Evolutionary conservation across 2,113 vertebrate genomes (phyloP), one percentile per base, ranked within the genome.

Genomic region (Typhlomys cinereus): DNA sequence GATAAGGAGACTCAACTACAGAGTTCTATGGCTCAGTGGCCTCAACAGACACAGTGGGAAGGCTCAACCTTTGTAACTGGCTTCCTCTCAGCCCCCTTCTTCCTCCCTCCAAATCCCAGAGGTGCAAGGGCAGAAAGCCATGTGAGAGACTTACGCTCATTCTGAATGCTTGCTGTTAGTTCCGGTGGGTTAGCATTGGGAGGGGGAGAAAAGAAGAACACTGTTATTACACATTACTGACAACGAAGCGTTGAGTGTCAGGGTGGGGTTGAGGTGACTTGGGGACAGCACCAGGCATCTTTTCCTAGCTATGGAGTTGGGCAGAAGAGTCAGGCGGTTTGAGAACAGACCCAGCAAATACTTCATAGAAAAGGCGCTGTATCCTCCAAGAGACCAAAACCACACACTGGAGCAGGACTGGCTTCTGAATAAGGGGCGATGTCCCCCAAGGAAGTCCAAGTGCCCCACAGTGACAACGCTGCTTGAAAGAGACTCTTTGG

Each of bases 111-210:
- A 67, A 85, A 44, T 79, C 82, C 88, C 88, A 41, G 73, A 74
- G 57, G 86, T 70, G 70, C 41, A 62, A 52, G 70, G 5, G 59
- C 62, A 67, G 52, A 76, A 52, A 10, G 69, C 62, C 31, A 0
- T 21, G 12, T 0, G 2, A 50, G 41, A 74, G 50, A 99, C 99
- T 99, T 99, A 99, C 99, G 85, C 97, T 99, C 98, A 80, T 98
- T 98, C 97, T 98, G 99, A 98, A 99, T 99, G 98, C 97, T 99
- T 98, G 99, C 99, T 99, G 99, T 99, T 98, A 99, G 98, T 99
- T 98, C 99, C 98, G 46, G 91, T 86, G 96, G 78, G 97, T 96
- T 96, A 97, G 98, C 98, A 69, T 89, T 82, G 91, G 61, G 27
- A 27, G 18, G 54, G 66, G 86, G 89, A 95, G 93, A 92, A 93